Conservation (phyloP, 2,113 vertebrate genomes). For the Pholis gunnellus region DNA sequence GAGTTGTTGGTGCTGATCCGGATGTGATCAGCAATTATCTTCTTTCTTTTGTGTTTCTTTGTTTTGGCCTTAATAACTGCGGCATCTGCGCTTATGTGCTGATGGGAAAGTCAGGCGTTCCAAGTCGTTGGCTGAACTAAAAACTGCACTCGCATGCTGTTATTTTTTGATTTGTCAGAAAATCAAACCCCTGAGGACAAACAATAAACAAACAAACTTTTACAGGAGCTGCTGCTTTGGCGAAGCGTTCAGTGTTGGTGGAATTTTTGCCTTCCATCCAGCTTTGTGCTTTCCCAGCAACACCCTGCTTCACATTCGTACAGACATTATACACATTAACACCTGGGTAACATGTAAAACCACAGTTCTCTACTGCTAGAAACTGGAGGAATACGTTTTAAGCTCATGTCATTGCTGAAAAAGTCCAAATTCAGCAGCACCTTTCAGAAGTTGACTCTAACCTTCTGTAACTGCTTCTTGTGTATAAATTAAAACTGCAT, state of each 20-base stretch:
- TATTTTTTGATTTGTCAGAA: not conserved
- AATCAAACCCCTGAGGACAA: conserved; percentile 32
- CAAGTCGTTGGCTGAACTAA: conserved; percentile 3
- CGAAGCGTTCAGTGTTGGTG: conserved; percentile 1
- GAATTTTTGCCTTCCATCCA: conserved; percentile 13
- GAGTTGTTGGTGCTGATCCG: conserved; percentile 23
- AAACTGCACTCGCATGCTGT: not conserved
- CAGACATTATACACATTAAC: conserved; percentile 37
- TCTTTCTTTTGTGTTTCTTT: conserved; percentile 9
- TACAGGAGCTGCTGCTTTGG: conserved; percentile 25
- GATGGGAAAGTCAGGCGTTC: conserved; percentile 33
- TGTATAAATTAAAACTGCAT: conserved; percentile 5
- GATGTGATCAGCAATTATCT: not conserved
- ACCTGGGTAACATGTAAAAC: conserved; percentile 24
- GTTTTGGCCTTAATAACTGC: not conserved
- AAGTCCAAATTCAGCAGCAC: not conserved
- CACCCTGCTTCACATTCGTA: conserved; percentile 18
- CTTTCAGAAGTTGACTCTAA: not conserved
- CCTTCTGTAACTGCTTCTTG: not conserved
- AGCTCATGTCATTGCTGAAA: not conserved
- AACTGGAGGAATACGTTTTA: not conserved
- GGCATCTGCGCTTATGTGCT: conserved; percentile 3
- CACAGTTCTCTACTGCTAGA: not conserved
- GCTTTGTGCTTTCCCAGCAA: conserved; percentile 22
- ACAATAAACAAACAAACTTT: conserved; percentile 35